phyloP scores from a whole-genome alignment of 2,888 invertebrate species.

The Carterocephalus palaemon region DNA sequence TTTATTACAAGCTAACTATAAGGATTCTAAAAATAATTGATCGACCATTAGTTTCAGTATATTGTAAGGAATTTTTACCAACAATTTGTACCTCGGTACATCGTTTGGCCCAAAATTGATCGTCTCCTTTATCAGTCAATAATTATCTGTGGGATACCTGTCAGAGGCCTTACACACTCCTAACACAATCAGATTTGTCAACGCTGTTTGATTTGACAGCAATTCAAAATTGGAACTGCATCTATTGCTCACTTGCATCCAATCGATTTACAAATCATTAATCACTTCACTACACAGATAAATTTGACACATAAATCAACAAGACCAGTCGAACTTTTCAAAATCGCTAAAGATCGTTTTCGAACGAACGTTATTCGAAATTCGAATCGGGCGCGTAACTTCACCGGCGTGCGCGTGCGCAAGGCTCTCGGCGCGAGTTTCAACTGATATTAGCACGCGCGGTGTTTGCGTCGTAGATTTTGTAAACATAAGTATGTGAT shows the following conservation, averaged over 20 bases:
- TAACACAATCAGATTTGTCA: conserved; percentile 16
- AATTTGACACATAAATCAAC: conserved; percentile 17
- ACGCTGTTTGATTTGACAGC: conserved; percentile 23
- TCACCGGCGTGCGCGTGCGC: conserved; percentile 65
- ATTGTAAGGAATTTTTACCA: no score
- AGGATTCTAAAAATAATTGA: no score
- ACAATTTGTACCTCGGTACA: no score
- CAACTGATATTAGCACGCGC: conserved; percentile 55
- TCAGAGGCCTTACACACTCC: conserved; percentile 11
- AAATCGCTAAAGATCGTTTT: conserved; percentile 3
- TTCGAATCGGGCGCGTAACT: conserved; percentile 36
- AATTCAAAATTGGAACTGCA: conserved; percentile 33
- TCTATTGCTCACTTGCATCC: conserved; percentile 22
- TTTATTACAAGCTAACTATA: no score
- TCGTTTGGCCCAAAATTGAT: no score
- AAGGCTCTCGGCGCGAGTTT: conserved; percentile 60
- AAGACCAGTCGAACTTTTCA: not conserved
- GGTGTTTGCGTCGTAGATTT: conserved; percentile 12
- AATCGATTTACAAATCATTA: conserved; percentile 15
- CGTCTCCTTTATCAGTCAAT: conserved; percentile 21
- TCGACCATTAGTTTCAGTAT: no score
- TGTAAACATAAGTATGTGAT: no score
- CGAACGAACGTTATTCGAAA: conserved; percentile 31
- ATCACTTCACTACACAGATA: conserved; percentile 22
- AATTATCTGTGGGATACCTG: conserved; percentile 11